Conservation (phyloP, 2,797 vertebrate genomes). For the Lepus oiostolus region DNA sequence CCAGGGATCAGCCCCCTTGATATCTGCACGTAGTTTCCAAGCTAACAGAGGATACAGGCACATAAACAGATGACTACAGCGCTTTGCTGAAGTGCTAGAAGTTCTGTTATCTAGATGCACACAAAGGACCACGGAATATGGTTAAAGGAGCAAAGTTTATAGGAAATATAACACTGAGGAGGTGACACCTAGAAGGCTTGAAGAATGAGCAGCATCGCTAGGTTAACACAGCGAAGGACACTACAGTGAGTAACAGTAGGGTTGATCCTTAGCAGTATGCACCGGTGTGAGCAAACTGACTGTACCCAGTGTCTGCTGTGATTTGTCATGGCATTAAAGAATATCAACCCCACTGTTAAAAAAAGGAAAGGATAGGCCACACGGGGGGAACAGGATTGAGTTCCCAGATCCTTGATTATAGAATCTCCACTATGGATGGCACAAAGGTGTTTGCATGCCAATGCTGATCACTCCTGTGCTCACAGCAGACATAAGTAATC, state of each 20-base stretch:
- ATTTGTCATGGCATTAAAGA: neutral
- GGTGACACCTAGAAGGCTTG: slow-evolving; percentile 14
- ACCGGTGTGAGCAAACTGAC: neutral
- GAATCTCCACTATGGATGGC: neutral
- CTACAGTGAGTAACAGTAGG: neutral
- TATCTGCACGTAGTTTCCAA: neutral
- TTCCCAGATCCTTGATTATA: neutral
- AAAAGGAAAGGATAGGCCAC: neutral
- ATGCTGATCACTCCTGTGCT: neutral
- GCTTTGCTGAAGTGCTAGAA: neutral
- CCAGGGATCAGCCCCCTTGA: neutral
- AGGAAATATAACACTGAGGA: neutral
- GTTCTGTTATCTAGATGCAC: neutral
- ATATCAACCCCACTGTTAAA: neutral
- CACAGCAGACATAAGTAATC: neutral
- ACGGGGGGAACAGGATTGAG: neutral
- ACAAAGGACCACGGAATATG: neutral
- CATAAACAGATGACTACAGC: neutral
- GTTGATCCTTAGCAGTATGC: neutral
- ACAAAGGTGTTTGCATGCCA: neutral
- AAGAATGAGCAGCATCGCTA: neutral
- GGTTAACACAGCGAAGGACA: neutral
- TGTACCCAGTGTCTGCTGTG: neutral
- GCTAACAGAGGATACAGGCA: neutral
- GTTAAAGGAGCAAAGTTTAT: neutral